phyloP scores from a whole-genome alignment of 2,797 vertebrate species.

The Lophura swinhoii region DNA sequence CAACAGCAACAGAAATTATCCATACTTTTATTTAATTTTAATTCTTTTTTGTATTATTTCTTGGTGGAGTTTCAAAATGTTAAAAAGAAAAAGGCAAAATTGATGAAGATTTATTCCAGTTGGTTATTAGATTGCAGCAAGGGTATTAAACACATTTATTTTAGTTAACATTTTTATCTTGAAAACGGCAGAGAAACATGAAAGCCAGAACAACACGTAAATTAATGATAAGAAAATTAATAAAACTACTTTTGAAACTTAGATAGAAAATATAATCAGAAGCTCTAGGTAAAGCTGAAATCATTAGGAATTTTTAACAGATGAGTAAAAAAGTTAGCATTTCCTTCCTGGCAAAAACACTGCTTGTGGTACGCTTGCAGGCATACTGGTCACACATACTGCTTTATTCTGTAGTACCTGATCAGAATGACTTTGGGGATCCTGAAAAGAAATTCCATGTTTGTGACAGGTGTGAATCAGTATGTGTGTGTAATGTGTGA shows the following conservation, averaged over 20 bases:
- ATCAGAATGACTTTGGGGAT: background rate
- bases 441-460: background rate
- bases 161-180: constrained; percentile 50
- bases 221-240: constrained; percentile 33
- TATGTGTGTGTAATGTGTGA: background rate
- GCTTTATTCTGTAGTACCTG: background rate
- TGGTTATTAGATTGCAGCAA: constrained; percentile 5
- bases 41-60: background rate
- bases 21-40: constrained; percentile 15
- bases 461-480: background rate
- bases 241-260: background rate
- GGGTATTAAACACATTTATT: constrained; percentile 59
- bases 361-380: background rate
- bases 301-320: background rate
- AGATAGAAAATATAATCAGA: background rate
- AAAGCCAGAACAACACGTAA: background rate
- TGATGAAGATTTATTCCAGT: constrained; percentile 8
- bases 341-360: background rate
- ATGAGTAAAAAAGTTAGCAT: background rate
- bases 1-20: background rate
- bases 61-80: background rate
- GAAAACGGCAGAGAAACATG: background rate
- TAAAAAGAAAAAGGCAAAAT: background rate
- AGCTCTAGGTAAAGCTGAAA: background rate
- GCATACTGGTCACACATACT: background rate